Evolutionary conservation across 1,140 invertebrate species (phyloP), one percentile per base, ranked within the genome.

Genomic region (Caerostris darwini): DNA sequence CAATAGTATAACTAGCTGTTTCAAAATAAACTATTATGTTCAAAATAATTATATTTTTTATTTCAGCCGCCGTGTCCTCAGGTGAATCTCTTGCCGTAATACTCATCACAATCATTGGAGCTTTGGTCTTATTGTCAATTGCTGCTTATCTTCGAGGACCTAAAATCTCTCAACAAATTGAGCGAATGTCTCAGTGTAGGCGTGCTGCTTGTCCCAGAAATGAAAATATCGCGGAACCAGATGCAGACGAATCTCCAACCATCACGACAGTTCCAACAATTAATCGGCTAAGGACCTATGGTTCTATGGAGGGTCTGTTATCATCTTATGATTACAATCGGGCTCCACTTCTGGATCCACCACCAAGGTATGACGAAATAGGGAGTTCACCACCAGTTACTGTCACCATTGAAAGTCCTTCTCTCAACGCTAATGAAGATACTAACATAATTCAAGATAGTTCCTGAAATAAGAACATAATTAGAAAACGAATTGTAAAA

Each of bases 21-120:
- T 34, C 34, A 34, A 34, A 34, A 34, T 34, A 1, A 1, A 34
- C 2, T 34, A 34, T 34, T 34, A 17, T 64, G 8, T 64, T 10
- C 61, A 64, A 64, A 50, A 81, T 19, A 81, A 81, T 81, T 8
- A 17, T 54, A 17, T 14, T 61, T 61, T 87, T 12, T 92, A 7
- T 93, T 69, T 5, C 64, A 93, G 82, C n/a, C 64, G 50, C 7
- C 3, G 17, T 87, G 77, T 50, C 61, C 34, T 10, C 83, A 14
- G 91, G 90, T n/a, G 90, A 93, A 93, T 86, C 82, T 69, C 61
- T 93, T 5, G 83, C 82, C 57, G 91, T 93, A 0, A 93, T 93
- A 34, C 3, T 93, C 3, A 53, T 93, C 8, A 87, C 61, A 12
- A 86, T 93, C n/a, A 12, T 93, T 14, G 59, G 91, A 19, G 64